A percentile compares a stretch with the other conserved stretches of the same genome.
Conservation (phyloP, 2,888 invertebrate genomes). For the Mythimna impura region DNA sequence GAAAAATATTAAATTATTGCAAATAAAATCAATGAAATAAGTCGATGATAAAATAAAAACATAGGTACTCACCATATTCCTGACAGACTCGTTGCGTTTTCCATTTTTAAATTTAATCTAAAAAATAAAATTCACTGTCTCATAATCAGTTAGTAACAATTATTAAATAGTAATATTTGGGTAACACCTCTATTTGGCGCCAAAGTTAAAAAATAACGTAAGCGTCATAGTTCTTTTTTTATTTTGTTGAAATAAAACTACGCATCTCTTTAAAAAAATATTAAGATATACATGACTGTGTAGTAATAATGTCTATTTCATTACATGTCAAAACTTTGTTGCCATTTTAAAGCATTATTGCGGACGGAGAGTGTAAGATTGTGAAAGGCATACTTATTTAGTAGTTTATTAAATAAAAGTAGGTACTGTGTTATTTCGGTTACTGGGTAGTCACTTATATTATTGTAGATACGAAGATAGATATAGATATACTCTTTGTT, state of each 20-base stretch:
- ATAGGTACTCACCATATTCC: not conserved
- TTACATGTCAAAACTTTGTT: too few relatives aligned
- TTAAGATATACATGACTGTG: too few relatives aligned
- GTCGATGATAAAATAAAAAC: not conserved
- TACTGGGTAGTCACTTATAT: too few relatives aligned
- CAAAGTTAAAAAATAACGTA: not conserved
- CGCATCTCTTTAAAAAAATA: not conserved
- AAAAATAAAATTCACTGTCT: constrained; percentile 8
- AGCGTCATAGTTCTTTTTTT: not conserved
- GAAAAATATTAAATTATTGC: not conserved
- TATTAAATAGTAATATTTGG: not conserved
- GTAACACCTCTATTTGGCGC: not conserved
- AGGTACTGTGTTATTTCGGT: too few relatives aligned
- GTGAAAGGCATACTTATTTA: too few relatives aligned
- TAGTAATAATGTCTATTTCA: too few relatives aligned
- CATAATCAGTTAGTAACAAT: constrained; percentile 3
- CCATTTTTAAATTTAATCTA: constrained; percentile 10
- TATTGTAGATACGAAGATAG: too few relatives aligned
- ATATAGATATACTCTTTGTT: too few relatives aligned
- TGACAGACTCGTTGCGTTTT: not conserved
- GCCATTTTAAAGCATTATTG: too few relatives aligned
- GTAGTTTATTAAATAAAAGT: too few relatives aligned
- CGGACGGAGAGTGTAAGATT: too few relatives aligned
- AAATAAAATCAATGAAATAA: not conserved
- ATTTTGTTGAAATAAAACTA: not conserved